Percentiles rank a stretch among this genome's conserved stretches.
These are phyloP conservation scores for Suillia variegata DNA, from an alignment of 2,888 invertebrate genomes.

Conservation along the genomic window DNA sequence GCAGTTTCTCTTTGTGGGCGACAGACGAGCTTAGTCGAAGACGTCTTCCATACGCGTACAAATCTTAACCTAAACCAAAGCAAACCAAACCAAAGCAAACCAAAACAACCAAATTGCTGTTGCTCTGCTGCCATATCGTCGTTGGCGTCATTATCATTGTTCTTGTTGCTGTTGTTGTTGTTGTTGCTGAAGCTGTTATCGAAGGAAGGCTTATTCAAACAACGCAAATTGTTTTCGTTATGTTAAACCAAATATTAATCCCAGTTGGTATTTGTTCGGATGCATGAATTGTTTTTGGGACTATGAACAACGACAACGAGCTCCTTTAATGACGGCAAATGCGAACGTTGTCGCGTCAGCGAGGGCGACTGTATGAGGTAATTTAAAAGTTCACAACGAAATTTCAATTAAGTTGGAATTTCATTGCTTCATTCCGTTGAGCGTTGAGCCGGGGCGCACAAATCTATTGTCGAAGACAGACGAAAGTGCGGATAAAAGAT, in stretches of 20 bases:
- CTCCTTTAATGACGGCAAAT: too few relatives aligned
- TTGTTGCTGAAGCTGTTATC: not conserved
- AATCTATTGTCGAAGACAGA: too few relatives aligned
- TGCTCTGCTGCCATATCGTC: too few relatives aligned
- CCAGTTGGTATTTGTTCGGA: not conserved
- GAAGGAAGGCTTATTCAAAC: not conserved
- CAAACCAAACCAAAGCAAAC: too few relatives aligned
- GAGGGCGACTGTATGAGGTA: too few relatives aligned
- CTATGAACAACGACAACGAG: not conserved
- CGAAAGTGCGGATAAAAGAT: too few relatives aligned
- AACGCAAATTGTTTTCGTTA: not conserved
- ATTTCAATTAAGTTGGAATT: not conserved
- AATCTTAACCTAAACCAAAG: too few relatives aligned
- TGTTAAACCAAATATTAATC: not conserved
- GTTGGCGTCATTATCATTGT: not conserved
- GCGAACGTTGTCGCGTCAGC: not conserved
- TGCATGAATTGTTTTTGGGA: not conserved
- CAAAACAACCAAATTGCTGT: too few relatives aligned
- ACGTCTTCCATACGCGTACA: too few relatives aligned
- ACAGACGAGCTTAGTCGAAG: not conserved
- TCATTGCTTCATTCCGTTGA: too few relatives aligned
- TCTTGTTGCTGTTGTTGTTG: not conserved
- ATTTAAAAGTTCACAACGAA: too few relatives aligned
- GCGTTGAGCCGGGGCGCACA: too few relatives aligned
- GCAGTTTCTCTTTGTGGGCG: not conserved